These are phyloP conservation scores for Cecidostiba fungosa DNA, from an alignment of 2,888 invertebrate genomes.

Conservation along the genomic window DNA sequence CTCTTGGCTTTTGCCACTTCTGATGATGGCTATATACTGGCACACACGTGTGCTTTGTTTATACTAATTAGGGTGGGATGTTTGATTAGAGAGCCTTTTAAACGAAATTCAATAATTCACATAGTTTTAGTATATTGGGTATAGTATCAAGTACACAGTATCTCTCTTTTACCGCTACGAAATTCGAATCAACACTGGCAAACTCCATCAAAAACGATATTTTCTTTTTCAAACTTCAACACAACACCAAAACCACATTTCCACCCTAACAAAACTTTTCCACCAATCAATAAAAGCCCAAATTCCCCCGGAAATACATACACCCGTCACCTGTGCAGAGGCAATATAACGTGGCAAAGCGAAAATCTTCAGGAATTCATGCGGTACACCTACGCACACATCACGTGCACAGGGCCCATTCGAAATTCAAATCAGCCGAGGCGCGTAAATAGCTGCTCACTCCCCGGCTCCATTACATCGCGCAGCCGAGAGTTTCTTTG, in stretches of 20 bases:
- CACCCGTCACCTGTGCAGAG: background rate
- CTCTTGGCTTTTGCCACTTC: background rate
- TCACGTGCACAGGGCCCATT: constrained; percentile 1
- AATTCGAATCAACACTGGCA: too few relatives aligned
- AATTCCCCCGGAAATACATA: background rate
- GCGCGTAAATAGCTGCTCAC: constrained; percentile 40
- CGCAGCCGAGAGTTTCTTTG: constrained; percentile 4
- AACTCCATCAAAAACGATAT: too few relatives aligned
- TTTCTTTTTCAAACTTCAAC: too few relatives aligned
- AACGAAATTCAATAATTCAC: too few relatives aligned
- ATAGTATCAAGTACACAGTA: too few relatives aligned
- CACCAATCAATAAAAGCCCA: background rate
- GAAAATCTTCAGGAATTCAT: constrained; percentile 6
- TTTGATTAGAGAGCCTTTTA: background rate
- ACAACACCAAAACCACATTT: background rate
- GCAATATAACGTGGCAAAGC: background rate
- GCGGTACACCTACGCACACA: background rate
- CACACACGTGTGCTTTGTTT: constrained; percentile 30
- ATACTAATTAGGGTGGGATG: constrained; percentile 34
- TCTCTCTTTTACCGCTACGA: too few relatives aligned
- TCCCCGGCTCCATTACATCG: background rate
- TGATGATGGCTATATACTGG: background rate
- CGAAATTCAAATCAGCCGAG: constrained; percentile 7
- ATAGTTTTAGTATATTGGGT: too few relatives aligned
- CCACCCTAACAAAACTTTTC: background rate